phyloP scores from a whole-genome alignment of 1,140 invertebrate genomes.

The Platyscapa corneri region DNA sequence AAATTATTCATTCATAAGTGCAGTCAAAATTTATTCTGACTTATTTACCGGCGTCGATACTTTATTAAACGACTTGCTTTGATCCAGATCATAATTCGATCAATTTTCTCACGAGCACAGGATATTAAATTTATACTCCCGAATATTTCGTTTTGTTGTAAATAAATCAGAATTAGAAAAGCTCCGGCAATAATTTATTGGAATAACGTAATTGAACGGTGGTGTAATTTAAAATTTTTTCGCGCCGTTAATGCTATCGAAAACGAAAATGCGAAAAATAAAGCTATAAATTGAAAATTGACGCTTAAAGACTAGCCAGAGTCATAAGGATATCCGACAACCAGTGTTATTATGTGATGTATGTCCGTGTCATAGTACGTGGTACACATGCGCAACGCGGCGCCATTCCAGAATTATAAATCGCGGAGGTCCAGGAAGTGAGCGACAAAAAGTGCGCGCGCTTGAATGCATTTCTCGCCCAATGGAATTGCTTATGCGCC shows the following conservation, averaged over 20 bases:
- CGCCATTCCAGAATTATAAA: too few relatives aligned
- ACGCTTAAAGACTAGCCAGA: neutral
- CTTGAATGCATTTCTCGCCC: neutral
- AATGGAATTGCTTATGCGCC: constrained; percentile 1
- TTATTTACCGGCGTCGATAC: too few relatives aligned
- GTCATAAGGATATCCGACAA: neutral
- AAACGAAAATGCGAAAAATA: neutral
- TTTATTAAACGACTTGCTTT: too few relatives aligned
- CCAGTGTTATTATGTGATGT: constrained; percentile 11
- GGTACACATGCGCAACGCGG: too few relatives aligned
- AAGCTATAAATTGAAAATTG: neutral
- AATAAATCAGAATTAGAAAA: neutral
- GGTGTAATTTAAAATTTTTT: neutral
- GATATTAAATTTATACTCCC: neutral
- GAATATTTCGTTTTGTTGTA: too few relatives aligned
- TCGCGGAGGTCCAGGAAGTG: neutral
- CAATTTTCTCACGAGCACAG: neutral
- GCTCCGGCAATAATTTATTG: neutral
- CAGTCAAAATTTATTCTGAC: too few relatives aligned
- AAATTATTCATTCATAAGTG: too few relatives aligned
- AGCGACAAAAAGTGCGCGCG: neutral
- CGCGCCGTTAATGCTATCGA: neutral
- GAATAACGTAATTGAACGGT: neutral
- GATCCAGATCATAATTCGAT: too few relatives aligned
- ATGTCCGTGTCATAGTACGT: constrained; percentile 32